These are phyloP conservation scores for Spea multiplicata DNA, from an alignment of 2,113 vertebrate species.

Conservation along the genomic window DNA sequence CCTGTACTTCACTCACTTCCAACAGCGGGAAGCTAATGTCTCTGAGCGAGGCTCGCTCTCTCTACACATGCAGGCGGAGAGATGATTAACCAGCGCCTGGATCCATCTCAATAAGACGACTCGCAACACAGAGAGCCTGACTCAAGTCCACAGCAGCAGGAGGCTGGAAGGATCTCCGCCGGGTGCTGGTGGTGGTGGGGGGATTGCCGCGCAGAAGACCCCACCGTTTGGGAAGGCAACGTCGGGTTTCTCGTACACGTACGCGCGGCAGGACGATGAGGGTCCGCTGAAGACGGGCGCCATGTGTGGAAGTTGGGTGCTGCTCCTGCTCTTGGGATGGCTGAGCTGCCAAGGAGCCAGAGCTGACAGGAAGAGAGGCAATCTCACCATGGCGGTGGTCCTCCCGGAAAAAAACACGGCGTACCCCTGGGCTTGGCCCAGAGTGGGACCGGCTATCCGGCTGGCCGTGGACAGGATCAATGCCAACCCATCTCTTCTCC, in stretches of 20 bases:
- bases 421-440: conserved; percentile 92
- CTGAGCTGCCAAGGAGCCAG: neutral
- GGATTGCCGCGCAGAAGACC: no score
- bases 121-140: neutral
- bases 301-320: conserved; percentile 12
- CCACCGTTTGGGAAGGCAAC: neutral
- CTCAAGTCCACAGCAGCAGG: neutral
- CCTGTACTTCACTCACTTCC: conserved; percentile 23
- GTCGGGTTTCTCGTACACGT: neutral
- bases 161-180: no score
- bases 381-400: conserved; percentile 81
- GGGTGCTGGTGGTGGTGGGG: neutral
- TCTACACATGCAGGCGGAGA: neutral
- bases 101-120: neutral
- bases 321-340: conserved; percentile 18
- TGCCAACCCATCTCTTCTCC: conserved; percentile 62
- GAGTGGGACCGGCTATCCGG: conserved; percentile 79
- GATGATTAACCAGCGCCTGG: neutral
- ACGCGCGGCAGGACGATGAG: neutral
- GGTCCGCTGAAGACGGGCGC: neutral
- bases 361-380: conserved; percentile 45
- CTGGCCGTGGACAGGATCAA: conserved; percentile 70
- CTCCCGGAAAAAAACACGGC: conserved; percentile 77
- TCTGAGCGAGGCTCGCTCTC: neutral
- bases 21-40: conserved; percentile 32